Evolutionary conservation across 37 sponge, comb jelly and placozoan species (phyloP).

Genomic region (Cliona cf. orientalis): DNA sequence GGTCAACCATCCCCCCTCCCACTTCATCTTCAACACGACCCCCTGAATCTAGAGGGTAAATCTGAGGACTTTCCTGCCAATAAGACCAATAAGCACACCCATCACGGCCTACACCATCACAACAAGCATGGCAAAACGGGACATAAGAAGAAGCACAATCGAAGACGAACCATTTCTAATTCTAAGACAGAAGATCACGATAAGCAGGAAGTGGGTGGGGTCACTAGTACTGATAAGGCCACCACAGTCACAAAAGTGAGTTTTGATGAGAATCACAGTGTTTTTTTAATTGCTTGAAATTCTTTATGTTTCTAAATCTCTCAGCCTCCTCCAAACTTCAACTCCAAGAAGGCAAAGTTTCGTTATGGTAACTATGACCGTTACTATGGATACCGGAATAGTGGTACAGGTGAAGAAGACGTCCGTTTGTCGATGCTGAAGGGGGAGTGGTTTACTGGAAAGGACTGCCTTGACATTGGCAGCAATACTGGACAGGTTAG

Average conservation of each 20-base stretch:
- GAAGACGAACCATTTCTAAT: background rate
- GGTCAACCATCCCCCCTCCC: conserved; percentile 52
- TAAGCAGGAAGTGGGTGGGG: background rate
- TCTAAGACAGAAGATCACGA: background rate
- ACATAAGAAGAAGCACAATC: background rate
- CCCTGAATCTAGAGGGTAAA: conserved; percentile 72
- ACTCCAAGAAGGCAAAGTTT: conserved; percentile 42
- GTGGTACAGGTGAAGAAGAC: conserved; percentile 59
- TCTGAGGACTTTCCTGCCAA: conserved; percentile 17
- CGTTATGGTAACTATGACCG: conserved; percentile 92
- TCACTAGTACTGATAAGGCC: no score
- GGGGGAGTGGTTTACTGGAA: conserved; percentile 84
- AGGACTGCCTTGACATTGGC: conserved; percentile 95
- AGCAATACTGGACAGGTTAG: conserved; percentile 93
- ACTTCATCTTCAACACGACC: conserved; percentile 57
- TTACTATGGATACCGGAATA: conserved; percentile 97
- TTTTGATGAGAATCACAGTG: no score
- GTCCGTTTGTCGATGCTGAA: conserved; percentile 63
- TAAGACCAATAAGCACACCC: background rate
- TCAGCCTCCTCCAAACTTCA: background rate
- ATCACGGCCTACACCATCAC: no score
- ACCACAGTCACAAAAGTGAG: no score
- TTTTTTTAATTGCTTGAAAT: no score
- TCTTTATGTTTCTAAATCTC: no score
- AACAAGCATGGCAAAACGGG: background rate